Percentiles rank a stretch among this genome's conserved stretches.
Evolutionary conservation across 2,113 vertebrate genomes (phyloP).

Genomic region (Callithrix jacchus): DNA sequence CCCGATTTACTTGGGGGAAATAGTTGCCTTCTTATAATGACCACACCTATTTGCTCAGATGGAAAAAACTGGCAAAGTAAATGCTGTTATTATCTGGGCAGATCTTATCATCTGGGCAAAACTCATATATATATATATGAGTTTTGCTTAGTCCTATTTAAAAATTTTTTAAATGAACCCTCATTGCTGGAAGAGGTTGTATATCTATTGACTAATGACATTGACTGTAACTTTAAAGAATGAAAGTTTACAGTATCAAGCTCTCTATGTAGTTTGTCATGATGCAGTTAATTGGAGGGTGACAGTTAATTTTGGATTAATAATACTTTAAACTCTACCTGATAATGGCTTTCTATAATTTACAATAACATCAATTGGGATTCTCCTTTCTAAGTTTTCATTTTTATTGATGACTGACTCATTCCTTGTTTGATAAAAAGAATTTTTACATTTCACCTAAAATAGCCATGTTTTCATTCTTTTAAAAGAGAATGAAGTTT

Average conservation of each 20-base stretch:
- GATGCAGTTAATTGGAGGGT: background rate
- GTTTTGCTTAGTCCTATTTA: background rate
- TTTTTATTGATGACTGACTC: background rate
- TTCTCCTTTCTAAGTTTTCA: background rate
- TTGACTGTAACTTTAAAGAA: background rate
- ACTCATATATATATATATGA: too few species aligned
- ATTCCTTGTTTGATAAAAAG: background rate
- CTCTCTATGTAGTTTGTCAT: too few species aligned
- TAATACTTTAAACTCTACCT: background rate
- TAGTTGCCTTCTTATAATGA: slow-evolving; percentile 16
- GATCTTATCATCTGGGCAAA: background rate
- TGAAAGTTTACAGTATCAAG: background rate
- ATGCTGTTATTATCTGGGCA: slow-evolving; percentile 27
- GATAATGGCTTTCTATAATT: background rate
- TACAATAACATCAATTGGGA: background rate
- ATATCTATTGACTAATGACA: background rate
- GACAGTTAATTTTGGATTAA: background rate
- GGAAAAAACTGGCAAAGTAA: slow-evolving; percentile 24
- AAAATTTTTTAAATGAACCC: background rate
- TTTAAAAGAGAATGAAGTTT: background rate
- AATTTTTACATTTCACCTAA: background rate
- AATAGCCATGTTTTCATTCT: background rate
- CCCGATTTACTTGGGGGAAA: slow-evolving; percentile 33
- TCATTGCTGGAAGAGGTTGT: background rate
- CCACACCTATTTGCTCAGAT: slow-evolving; percentile 61